phyloP scores from a whole-genome alignment of 2,113 vertebrate genomes.

The Caranx melampygus region DNA sequence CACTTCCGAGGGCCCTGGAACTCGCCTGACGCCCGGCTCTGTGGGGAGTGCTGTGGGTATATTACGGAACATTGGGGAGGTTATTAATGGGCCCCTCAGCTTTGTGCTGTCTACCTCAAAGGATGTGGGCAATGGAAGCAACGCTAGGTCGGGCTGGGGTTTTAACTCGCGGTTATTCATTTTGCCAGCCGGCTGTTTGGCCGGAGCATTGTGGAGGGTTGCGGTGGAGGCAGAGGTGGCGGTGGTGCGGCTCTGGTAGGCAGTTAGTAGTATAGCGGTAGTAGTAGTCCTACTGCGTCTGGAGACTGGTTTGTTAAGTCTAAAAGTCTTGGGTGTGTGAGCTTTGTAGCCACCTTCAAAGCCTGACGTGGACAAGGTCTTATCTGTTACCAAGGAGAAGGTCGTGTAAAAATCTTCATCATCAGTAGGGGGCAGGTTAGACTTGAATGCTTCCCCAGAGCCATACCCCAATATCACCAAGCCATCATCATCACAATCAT shows the following conservation, averaged over 20 bases:
- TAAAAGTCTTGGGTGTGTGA: slow-evolving; percentile 98
- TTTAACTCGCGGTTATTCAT: slow-evolving; percentile 98
- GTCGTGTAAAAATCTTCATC: slow-evolving; percentile 99
- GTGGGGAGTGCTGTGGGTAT: slow-evolving; percentile 99
- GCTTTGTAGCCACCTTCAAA: slow-evolving; percentile 99
- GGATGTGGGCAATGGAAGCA: slow-evolving; percentile 99
- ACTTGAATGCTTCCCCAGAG: slow-evolving; percentile 99
- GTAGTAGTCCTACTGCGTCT: slow-evolving; percentile 96
- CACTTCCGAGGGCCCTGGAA: slow-evolving; percentile 99
- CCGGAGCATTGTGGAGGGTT: slow-evolving; percentile 93
- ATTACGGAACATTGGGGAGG: slow-evolving; percentile 99
- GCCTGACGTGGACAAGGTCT: slow-evolving; percentile 98
- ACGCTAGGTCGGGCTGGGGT: slow-evolving; percentile 97
- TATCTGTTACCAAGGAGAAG: slow-evolving; percentile 99
- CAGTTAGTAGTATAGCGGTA: slow-evolving; percentile 93
- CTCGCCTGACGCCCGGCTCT: slow-evolving; percentile 98
- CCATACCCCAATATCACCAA: slow-evolving; percentile 99
- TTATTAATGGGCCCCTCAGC: slow-evolving; percentile 99
- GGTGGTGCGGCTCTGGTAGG: slow-evolving; percentile 98
- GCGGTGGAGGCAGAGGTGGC: slow-evolving; percentile 95
- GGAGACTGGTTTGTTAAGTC: slow-evolving; percentile 96
- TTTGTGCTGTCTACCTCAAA: slow-evolving; percentile 99
- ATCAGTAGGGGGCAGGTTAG: slow-evolving; percentile 99
- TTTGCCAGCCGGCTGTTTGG: slow-evolving; percentile 97
- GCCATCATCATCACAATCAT: slow-evolving; percentile 99